Percentiles rank a stretch among this genome's conserved stretches.
These are phyloP conservation scores for Caenorhabditis brenneri DNA, from an alignment of 1,140 invertebrate genomes.

Conservation along the genomic window DNA sequence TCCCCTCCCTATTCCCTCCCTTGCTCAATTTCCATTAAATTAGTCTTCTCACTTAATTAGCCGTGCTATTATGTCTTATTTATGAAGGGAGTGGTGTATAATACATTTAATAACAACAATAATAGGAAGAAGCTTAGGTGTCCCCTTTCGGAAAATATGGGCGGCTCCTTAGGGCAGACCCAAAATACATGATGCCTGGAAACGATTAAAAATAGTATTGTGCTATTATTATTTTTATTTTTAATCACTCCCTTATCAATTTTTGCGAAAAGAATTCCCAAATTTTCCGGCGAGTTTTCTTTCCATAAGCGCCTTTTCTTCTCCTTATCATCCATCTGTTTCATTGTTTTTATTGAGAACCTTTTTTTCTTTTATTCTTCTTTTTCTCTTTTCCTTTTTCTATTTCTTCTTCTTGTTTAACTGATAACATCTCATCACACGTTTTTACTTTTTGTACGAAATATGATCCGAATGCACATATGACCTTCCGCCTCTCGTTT, in stretches of 20 bases:
- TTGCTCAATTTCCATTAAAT: not conserved
- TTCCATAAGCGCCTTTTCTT: not conserved
- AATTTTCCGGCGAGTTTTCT: too few relatives aligned
- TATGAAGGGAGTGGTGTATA: not conserved
- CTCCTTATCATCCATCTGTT: not conserved
- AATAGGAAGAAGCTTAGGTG: not conserved
- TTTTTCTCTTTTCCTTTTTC: not conserved
- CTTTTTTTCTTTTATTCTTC: not conserved
- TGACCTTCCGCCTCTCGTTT: not conserved
- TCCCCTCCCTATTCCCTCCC: not conserved
- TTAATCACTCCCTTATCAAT: not conserved
- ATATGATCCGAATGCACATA: not conserved
- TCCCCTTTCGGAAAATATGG: not conserved
- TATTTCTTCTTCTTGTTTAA: not conserved
- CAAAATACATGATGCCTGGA: not conserved
- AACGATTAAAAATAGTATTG: not conserved
- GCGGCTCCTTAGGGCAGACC: not conserved
- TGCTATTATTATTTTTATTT: not conserved
- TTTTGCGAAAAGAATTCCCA: not conserved
- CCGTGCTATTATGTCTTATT: not conserved
- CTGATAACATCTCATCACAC: not conserved
- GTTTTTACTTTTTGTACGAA: not conserved
- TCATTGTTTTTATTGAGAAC: not conserved
- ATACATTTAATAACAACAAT: not conserved
- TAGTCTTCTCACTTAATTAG: constrained; percentile 34